These are phyloP conservation scores for Halichoerus grypus DNA, from an alignment of 2,113 vertebrate genomes.

Conservation along the genomic window DNA sequence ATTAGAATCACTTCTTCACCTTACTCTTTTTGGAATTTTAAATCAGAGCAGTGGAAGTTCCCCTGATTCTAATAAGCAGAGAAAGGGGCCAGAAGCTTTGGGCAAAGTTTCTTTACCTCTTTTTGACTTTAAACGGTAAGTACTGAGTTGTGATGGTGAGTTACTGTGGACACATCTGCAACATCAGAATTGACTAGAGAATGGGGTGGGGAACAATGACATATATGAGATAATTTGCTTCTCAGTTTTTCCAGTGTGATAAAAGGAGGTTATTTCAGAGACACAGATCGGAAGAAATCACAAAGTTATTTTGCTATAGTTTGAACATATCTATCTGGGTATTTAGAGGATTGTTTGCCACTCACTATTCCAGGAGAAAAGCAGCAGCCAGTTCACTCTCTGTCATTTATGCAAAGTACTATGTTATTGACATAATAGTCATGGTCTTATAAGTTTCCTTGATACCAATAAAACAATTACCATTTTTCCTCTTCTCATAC, in stretches of 20 bases:
- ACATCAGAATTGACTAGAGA: neutral
- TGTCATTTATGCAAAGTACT: slow-evolving; percentile 10
- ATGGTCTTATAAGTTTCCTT: neutral
- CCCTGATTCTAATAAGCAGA: slow-evolving; percentile 97
- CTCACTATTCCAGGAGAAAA: slow-evolving; percentile 7
- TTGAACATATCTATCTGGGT: neutral
- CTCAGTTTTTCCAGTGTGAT: neutral
- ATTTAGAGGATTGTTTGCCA: neutral
- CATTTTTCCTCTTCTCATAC: slow-evolving; percentile 8
- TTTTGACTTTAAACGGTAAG: slow-evolving; percentile 96
- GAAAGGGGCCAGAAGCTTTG: slow-evolving; percentile 95
- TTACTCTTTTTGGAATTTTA: slow-evolving; percentile 95
- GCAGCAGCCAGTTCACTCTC: neutral
- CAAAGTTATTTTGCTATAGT: neutral
- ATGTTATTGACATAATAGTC: neutral
- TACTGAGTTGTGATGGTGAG: slow-evolving; percentile 48
- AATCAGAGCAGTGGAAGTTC: slow-evolving; percentile 95
- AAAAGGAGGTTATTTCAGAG: slow-evolving; percentile 1
- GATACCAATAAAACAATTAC: neutral
- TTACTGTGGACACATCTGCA: neutral
- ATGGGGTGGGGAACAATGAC: neutral
- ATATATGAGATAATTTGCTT: neutral
- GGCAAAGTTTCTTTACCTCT: slow-evolving; percentile 95
- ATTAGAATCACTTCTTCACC: slow-evolving; percentile 94
- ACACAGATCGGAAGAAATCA: neutral